These are phyloP conservation scores for Echinops telfairi DNA, from an alignment of 2,113 vertebrate species.

Conservation along the genomic window DNA sequence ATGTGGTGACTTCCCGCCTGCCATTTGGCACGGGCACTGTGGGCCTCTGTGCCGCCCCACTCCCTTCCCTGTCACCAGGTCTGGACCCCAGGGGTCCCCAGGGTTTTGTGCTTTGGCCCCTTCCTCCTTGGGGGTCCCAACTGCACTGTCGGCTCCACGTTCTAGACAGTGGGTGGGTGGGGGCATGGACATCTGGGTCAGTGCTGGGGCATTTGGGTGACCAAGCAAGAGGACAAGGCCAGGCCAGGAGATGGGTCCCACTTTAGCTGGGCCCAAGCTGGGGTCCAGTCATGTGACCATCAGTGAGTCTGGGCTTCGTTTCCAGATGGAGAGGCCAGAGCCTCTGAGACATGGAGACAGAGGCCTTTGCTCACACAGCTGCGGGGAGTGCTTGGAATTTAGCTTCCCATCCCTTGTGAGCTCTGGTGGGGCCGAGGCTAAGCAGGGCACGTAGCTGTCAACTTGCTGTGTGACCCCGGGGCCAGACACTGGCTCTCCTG, in stretches of 20 bases:
- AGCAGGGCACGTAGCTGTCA: background rate
- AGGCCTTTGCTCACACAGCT: background rate
- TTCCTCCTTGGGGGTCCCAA: background rate
- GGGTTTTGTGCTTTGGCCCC: background rate
- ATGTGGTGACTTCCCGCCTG: background rate
- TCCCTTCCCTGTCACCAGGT: accelerated
- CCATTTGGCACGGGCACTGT: background rate
- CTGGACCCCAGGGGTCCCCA: background rate
- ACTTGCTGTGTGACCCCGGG: background rate
- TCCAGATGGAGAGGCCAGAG: background rate
- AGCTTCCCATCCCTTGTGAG: background rate
- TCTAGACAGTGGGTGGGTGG: background rate
- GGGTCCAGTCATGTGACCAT: background rate
- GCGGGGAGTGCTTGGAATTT: background rate
- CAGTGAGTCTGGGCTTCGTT: background rate
- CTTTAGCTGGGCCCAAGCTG: background rate
- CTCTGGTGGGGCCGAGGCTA: accelerated
- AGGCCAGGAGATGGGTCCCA: background rate
- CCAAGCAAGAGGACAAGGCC: background rate
- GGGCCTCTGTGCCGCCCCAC: background rate
- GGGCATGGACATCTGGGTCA: background rate
- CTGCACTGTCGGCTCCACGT: background rate
- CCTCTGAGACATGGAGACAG: background rate
- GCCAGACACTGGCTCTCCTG: background rate
- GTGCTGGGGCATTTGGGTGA: background rate